phyloP scores from a whole-genome alignment of 2,797 vertebrate species.

The Cryptoprocta ferox region DNA sequence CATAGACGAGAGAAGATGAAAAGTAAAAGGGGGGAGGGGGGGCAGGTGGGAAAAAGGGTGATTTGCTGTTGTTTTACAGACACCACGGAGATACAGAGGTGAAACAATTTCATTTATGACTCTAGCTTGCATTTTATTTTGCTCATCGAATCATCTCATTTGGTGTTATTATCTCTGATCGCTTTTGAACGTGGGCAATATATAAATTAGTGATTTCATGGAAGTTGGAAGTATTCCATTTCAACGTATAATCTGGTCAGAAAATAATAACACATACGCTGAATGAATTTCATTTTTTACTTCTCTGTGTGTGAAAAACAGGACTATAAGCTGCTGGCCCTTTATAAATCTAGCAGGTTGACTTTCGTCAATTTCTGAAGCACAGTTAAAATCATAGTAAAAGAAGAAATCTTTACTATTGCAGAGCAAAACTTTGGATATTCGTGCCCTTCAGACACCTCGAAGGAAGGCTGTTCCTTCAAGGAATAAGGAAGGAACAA shows the following conservation, averaged over 20 bases:
- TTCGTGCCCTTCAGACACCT: neutral
- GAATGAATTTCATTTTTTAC: conserved; percentile 1
- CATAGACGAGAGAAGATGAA: neutral
- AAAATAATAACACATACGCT: conserved; percentile 12
- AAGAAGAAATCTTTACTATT: neutral
- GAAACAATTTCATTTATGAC: neutral
- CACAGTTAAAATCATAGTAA: neutral
- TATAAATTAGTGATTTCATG: neutral
- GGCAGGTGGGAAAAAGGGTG: neutral
- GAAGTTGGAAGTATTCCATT: neutral
- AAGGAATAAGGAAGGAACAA: neutral
- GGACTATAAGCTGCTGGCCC: neutral
- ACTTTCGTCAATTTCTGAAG: conserved; percentile 7
- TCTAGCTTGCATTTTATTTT: neutral
- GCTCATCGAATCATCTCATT: neutral
- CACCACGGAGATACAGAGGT: neutral
- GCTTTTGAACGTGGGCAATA: neutral
- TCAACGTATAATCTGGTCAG: neutral
- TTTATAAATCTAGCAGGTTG: neutral
- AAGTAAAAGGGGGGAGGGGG: neutral
- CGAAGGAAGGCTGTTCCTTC: neutral
- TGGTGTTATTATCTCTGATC: neutral
- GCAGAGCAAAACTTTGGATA: neutral
- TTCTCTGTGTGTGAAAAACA: neutral
- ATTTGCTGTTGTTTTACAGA: neutral